phyloP scores from a whole-genome alignment of 2,797 vertebrate genomes.

The Trichosurus vulpecula region DNA sequence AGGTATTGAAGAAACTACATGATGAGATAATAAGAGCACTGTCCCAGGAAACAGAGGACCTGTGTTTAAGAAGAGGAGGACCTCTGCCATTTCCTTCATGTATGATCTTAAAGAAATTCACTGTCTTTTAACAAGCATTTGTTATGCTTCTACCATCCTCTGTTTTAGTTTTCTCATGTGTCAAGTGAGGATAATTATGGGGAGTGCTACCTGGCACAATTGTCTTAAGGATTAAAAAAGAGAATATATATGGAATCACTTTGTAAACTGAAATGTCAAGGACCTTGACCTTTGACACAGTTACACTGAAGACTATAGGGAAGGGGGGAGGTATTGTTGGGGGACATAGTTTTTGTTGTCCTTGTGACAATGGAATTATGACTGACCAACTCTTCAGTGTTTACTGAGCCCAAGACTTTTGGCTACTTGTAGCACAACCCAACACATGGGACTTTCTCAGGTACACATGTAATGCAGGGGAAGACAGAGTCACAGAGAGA shows the following conservation, averaged over 20 bases:
- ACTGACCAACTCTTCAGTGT: not conserved
- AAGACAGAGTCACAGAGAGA: not conserved
- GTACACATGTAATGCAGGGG: not conserved
- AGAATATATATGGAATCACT: not conserved
- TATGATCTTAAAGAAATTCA: not conserved
- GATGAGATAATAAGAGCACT: not conserved
- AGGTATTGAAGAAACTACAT: not conserved
- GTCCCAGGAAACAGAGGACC: not conserved
- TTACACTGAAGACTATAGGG: not conserved
- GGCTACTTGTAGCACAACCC: not conserved
- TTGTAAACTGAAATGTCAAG: not conserved
- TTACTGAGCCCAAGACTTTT: not conserved
- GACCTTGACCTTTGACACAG: not conserved
- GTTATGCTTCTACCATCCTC: not conserved
- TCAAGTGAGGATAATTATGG: not conserved
- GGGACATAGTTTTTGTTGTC: not conserved
- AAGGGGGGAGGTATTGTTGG: not conserved
- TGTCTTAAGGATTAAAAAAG: not conserved
- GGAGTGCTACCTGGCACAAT: not conserved
- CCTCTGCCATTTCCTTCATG: not conserved
- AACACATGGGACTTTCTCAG: not conserved
- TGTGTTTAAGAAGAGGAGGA: not conserved
- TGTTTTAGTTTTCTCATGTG: not conserved
- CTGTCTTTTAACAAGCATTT: not conserved
- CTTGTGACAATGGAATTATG: not conserved